Evolutionary conservation across 2,113 vertebrate species (phyloP).

Genomic region (Equus quagga): DNA sequence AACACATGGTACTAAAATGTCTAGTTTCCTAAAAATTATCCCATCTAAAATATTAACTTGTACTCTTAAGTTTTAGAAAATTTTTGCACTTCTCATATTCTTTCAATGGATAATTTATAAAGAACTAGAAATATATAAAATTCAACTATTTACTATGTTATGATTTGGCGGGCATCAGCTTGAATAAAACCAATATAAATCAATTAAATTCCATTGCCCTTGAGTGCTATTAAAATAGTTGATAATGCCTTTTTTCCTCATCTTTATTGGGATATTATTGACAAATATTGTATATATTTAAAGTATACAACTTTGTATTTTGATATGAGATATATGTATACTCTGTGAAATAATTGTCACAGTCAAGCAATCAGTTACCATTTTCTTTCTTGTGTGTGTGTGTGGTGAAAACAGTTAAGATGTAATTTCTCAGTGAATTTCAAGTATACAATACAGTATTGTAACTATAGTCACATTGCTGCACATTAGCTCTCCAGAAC

Average conservation of each 20-base stretch:
- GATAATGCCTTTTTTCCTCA: not conserved
- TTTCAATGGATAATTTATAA: not conserved
- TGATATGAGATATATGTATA: not conserved
- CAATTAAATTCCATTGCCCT: not conserved
- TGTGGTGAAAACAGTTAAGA: not conserved
- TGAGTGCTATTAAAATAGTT: not conserved
- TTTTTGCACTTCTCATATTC: not conserved
- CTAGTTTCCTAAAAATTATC: not conserved
- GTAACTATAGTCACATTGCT: not conserved
- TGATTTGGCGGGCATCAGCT: not conserved
- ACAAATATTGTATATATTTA: not conserved
- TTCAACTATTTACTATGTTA: not conserved
- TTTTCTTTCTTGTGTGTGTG: not conserved
- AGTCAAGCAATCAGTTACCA: not conserved
- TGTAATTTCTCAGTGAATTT: not conserved
- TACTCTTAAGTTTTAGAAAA: not conserved
- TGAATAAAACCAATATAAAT: constrained; percentile 6
- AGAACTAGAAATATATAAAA: not conserved
- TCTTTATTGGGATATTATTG: not conserved
- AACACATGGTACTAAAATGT: not conserved
- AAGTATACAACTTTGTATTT: not conserved
- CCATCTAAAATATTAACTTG: not conserved
- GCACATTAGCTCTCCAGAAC: not conserved
- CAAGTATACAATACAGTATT: not conserved
- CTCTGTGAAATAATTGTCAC: not conserved